Evolutionary conservation across 2,888 invertebrate genomes (phyloP), one percentile per base, ranked within the genome.

Genomic region (Pristionchus entomophagus): DNA sequence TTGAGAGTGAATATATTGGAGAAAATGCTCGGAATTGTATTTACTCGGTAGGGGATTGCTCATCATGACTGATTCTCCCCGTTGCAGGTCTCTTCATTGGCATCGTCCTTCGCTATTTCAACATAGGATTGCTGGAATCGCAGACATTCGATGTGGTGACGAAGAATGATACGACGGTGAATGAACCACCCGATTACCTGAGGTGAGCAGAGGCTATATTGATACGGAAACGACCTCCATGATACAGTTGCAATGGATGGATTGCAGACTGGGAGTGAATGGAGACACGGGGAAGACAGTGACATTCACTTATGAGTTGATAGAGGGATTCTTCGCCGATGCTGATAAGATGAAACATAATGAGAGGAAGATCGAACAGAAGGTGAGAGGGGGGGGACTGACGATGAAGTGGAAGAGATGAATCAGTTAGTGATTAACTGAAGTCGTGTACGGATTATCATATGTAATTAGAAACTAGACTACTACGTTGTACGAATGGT

Each of bases 301-400:
- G 5, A 86, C 89, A 22, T 91, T 92, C 78, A 91, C 91, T 45
- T 92, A 92, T 59, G 92, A 92, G 77, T 87, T 92, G 80, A 90
- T 91, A 51, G 92, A 96, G 91, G 97, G 97, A 84, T 97, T 97
- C 95, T 90, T 90, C 69, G 96, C 96, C 53, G 96, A 96, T 94
- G 95, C 86, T 26, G 91, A 90, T 41, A 89, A 86, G 41, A 56
- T 87, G 51, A 90, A 96, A 82, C 96, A 96, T 91, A 90, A 91
- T 32, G 96, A 96, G 94, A 97, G 96, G 94, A 96, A 97, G 94
- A 97, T 97, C 92, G 97, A 97, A 94, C 95, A 97, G 88, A 97
- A 97, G 95, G 95, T 95, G 92, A 84, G 82, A 77, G 17, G 5
- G 29, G 35, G 32, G n/a, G 29, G 35, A 17, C n/a, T n/a, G n/a